These are phyloP conservation scores for Epinephelus coioides DNA, from an alignment of 2,797 vertebrate species.

Conservation along the genomic window DNA sequence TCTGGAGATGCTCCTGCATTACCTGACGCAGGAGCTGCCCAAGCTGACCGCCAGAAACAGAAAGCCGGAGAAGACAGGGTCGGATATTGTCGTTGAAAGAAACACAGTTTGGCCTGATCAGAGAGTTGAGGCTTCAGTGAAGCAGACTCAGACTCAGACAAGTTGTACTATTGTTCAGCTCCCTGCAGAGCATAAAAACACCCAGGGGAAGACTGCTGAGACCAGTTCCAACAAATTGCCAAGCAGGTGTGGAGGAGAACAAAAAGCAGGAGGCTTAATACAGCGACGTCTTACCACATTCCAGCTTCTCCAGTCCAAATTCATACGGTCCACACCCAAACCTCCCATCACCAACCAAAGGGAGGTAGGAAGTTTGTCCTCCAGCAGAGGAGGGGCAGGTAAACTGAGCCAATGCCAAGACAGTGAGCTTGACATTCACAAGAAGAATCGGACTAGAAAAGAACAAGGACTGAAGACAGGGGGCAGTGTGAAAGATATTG, in stretches of 20 bases:
- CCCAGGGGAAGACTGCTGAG: conserved; percentile 22
- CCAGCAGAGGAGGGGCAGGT: conserved; percentile 33
- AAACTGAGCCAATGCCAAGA: conserved; percentile 33
- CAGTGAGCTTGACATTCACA: conserved; percentile 35
- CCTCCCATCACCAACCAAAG: conserved; percentile 84
- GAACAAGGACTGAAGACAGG: conserved; percentile 62
- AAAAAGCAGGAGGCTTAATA: conserved; percentile 36
- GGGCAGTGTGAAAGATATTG: conserved; percentile 87
- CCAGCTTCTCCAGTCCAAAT: conserved; percentile 92
- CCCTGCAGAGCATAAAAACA: conserved; percentile 6
- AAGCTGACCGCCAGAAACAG: conserved; percentile 25
- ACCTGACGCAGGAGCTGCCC: conserved; percentile 75
- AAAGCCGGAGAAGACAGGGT: conserved; percentile 15
- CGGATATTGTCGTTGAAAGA: conserved; percentile 13
- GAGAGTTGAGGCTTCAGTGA: conserved; percentile 17
- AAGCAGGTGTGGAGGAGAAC: conserved; percentile 11
- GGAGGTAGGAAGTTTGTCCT: conserved; percentile 89
- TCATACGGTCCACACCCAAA: conserved; percentile 87
- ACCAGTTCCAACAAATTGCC: conserved; percentile 2
- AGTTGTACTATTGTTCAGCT: conserved; percentile 12
- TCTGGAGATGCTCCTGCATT: conserved; percentile 90
- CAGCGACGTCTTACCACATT: conserved; percentile 86
- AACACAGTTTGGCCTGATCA: background rate
- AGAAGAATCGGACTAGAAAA: conserved; percentile 61
- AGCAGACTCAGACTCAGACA: conserved; percentile 27